A percentile compares a stretch with the other conserved stretches of the same genome.
Conservation (phyloP, 2,797 vertebrate genomes). For the Pangasius macronema region DNA sequence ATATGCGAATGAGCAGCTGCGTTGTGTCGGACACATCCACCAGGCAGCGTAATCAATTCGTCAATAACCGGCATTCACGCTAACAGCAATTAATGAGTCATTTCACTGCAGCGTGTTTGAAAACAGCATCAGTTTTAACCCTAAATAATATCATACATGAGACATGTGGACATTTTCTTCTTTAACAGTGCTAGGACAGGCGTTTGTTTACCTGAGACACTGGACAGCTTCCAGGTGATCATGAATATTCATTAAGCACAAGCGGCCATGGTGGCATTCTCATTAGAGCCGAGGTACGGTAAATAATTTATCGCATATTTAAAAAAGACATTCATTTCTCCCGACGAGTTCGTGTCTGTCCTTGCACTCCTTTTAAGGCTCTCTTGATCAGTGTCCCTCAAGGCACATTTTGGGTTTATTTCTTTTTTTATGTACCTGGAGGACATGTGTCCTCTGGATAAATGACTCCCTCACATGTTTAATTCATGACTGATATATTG, state of each 20-base stretch:
- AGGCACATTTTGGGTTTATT: background rate
- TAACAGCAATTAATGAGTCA: background rate
- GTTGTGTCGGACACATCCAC: background rate
- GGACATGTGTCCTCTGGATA: conserved; percentile 4
- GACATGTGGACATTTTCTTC: background rate
- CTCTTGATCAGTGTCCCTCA: background rate
- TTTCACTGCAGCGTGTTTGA: background rate
- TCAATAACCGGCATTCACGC: conserved; percentile 9
- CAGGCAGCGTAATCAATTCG: conserved; percentile 13
- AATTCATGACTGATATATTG: conserved; percentile 31
- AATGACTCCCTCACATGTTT: conserved; percentile 29
- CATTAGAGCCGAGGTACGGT: conserved; percentile 8
- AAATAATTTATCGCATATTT: conserved; percentile 39
- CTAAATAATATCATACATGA: background rate
- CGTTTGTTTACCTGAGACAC: conserved; percentile 30
- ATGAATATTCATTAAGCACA: conserved; percentile 40
- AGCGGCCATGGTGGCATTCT: background rate
- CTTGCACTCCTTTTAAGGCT: background rate
- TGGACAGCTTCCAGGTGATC: conserved; percentile 43
- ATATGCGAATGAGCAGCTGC: conserved; percentile 3
- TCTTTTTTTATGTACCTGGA: background rate
- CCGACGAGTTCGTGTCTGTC: background rate
- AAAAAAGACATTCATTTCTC: conserved; percentile 10
- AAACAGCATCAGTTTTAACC: too few species aligned
- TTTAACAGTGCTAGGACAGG: background rate